phyloP scores from a whole-genome alignment of 2,888 invertebrate species.

The Gasteruption jaculator region DNA sequence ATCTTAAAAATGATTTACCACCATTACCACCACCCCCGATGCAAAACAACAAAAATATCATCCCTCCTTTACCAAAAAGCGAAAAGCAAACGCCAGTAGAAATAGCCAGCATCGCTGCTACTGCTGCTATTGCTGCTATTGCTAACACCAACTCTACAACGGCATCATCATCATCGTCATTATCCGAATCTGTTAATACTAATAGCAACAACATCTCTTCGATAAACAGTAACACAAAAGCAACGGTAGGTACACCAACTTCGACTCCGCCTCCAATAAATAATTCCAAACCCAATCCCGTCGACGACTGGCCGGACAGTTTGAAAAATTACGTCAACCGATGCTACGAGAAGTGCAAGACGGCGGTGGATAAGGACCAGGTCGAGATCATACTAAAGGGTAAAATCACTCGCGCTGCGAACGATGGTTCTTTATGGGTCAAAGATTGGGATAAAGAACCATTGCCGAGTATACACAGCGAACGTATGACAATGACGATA shows the following conservation, averaged over 20 bases:
- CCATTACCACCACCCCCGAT: slow-evolving; percentile 57
- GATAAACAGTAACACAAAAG: slow-evolving; percentile 43
- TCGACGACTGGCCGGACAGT: slow-evolving; percentile 74
- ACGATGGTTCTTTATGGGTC: slow-evolving; percentile 79
- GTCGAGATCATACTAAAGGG: slow-evolving; percentile 93
- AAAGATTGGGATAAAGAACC: slow-evolving; percentile 95
- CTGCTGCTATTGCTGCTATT: too few relatives aligned
- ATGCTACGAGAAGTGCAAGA: slow-evolving; percentile 87
- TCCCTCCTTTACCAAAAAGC: slow-evolving; percentile 57
- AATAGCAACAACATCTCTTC: slow-evolving; percentile 35
- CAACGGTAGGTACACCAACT: slow-evolving; percentile 29
- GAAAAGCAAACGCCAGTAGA: too few relatives aligned
- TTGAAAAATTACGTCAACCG: slow-evolving; percentile 84
- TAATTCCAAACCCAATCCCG: slow-evolving; percentile 50
- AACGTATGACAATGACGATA: slow-evolving; percentile 65
- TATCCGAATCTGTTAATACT: slow-evolving; percentile 50
- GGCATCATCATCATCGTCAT: slow-evolving; percentile 55
- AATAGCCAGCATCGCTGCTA: too few relatives aligned
- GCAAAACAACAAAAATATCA: too few relatives aligned
- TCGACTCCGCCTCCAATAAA: slow-evolving; percentile 32
- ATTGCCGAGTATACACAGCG: slow-evolving; percentile 81
- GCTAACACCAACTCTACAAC: too few relatives aligned
- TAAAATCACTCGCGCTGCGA: slow-evolving; percentile 86
- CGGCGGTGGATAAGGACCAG: slow-evolving; percentile 85
- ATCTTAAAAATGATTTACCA: slow-evolving; percentile 47